Base-by-base conservation (phyloP, 2,888 invertebrate species). In the Alloscopus bannaensis region DNA sequence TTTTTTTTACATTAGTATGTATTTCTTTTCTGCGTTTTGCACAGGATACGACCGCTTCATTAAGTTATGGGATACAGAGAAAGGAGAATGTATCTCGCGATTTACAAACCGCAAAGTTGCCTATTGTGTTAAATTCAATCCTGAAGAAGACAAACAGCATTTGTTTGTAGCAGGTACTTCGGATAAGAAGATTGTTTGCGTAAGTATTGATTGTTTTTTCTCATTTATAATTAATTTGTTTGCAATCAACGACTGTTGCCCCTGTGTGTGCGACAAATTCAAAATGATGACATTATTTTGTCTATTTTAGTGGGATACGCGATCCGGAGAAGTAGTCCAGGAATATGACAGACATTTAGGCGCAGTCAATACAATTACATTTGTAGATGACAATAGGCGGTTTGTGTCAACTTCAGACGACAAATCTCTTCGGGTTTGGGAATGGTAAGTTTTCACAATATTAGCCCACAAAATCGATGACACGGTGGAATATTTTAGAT, bases 371-470 rank as follows among this genome's bases (percentile, higher is more conserved):
- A 94, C 97, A 0, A 98, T 99, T 86, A 99, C 99, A 0, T 99
- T 99, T 89, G 98, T 99, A 1, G 99, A 99, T 88, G 97, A 98
- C 87, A 99, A 99, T 90, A 90, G 99, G 28, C 90, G 99, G 86
- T 99, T 99, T 89, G 98, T 99, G 2, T 97, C 99, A 18, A 99
- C 99, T 0, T 99, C 99, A 0, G 99, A 99, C 88, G 99, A 99
- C 89, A 99, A 99, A 90, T 98, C 97, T 88, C 91, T 99, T 85
- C 90, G 99, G 66, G 98, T 99, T 60, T 99, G 99, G 99, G 99
- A 99, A 90, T 99, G 99, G 99, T 94, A 87, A 88, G 91, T 26
- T 31, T 78, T 52, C 18, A 47, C 50, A 20, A 40, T 31, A 40
- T 31, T 28, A n/a, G 13, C 45, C 31, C 6, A 1, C n/a, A n/a